Base-by-base conservation (phyloP, 2,797 vertebrate genomes). In the Heteromormyrus szaboi region DNA sequence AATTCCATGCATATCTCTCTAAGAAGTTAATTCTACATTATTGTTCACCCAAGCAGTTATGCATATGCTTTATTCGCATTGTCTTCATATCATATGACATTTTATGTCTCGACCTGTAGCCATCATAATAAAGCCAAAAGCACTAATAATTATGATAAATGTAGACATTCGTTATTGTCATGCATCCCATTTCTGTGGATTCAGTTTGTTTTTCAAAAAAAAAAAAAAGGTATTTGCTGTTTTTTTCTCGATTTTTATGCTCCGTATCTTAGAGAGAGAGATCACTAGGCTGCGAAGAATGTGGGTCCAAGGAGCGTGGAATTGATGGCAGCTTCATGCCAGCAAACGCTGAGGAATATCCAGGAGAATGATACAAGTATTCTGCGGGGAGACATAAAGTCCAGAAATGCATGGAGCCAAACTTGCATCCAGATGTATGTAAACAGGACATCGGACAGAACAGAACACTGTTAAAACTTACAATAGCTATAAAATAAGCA, bases 251-350 rank as follows among this genome's bases (percentile, higher is more conserved):
- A 93, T 95, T 95, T 94, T 4, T 89, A 92, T 93, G 93, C 91
- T 90, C 89, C 90, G 90, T 93, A 92, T 94, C 91, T 93, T 91
- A 94, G 94, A 88, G 89, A 89, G 91, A 94, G 93, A 93, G 94
- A 93, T 94, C 94, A 91, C 93, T 91, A 93, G 94, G 92, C 92
- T 92, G 91, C 90, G 86, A 93, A 92, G 90, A 93, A 93, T 94
- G 93, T 93, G 93, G 94, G 93, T 93, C 90, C 92, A 91, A 92
- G 91, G 93, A 92, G 91, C 92, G 92, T 93, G 91, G 91, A 94
- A 94, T 91, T 91, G 89, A 93, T 85, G 89, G 92, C 93, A 94
- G 94, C 93, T 90, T 89, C 89, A 46, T 19, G 92, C 94, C 93
- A 94, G 92, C 44, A 90, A 91, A 91, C 84, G 89, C 91, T 93